Percentiles rank a stretch among this genome's conserved stretches.
Evolutionary conservation across 2,888 invertebrate species (phyloP).

Genomic region (Chrysopilus asiliformis): DNA sequence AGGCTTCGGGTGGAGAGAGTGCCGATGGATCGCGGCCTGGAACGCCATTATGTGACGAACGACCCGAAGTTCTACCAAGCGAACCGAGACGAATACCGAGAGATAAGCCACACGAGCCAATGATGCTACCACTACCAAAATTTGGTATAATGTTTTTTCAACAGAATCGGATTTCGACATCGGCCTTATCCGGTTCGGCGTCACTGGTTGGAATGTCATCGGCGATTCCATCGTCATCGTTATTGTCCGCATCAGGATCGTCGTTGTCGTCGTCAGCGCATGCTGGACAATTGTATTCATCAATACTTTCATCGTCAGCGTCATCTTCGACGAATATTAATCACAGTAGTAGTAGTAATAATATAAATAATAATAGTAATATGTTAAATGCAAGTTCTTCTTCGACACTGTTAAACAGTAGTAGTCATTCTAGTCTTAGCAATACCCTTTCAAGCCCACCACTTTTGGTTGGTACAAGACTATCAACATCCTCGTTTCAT

Average conservation of each 20-base stretch:
- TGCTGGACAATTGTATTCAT: slow-evolving; percentile 16
- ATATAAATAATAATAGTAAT: slow-evolving; percentile 19
- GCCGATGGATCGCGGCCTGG: slow-evolving; percentile 67
- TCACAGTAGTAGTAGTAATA: slow-evolving; percentile 17
- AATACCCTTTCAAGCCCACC: slow-evolving; percentile 23
- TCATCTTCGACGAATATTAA: slow-evolving; percentile 13
- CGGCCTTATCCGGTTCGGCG: slow-evolving; percentile 8
- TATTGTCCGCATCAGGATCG: slow-evolving; percentile 13
- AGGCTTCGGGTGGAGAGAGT: slow-evolving; percentile 45
- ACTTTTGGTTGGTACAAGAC: slow-evolving; percentile 12
- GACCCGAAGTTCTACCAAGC: slow-evolving; percentile 57
- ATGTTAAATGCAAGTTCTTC: slow-evolving; percentile 16
- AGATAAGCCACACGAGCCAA: slow-evolving; percentile 52
- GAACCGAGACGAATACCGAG: slow-evolving; percentile 59
- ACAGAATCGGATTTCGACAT: slow-evolving; percentile 26
- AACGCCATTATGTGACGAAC: slow-evolving; percentile 71
- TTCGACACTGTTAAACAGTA: slow-evolving; percentile 23
- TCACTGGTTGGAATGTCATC: slow-evolving; percentile 16
- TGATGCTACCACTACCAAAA: slow-evolving; percentile 76
- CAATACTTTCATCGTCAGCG: slow-evolving; percentile 12
- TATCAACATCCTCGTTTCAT: slow-evolving; percentile 11
- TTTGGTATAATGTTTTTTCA: slow-evolving; percentile 62
- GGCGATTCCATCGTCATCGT: slow-evolving; percentile 16
- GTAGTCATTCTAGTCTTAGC: slow-evolving; percentile 33
- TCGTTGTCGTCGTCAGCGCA: slow-evolving; percentile 15